Evolutionary conservation across 2,113 vertebrate genomes (phyloP).

Genomic region (Electrona antarctica): DNA sequence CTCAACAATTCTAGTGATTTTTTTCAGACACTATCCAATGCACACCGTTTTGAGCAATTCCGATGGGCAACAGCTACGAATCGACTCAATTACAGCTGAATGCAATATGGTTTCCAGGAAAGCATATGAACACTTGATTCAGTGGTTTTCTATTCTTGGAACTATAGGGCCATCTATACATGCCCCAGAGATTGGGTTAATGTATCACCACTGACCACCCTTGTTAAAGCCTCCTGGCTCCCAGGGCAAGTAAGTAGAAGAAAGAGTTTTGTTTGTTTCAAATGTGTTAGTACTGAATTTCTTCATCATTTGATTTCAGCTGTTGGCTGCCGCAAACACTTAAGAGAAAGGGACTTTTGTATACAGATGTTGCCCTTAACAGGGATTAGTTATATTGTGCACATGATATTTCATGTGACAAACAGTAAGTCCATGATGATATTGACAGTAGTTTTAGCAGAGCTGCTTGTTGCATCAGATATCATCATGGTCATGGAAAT

Average conservation of each 20-base stretch:
- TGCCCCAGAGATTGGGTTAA: no score
- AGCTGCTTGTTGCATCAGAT: no score
- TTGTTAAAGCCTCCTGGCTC: no score
- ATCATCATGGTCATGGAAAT: no score
- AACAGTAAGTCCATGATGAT: neutral
- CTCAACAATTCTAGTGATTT: constrained; percentile 1
- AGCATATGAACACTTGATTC: no score
- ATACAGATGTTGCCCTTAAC: neutral
- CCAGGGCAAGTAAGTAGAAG: neutral
- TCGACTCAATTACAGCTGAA: no score
- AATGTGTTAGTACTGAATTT: neutral
- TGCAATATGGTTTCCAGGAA: neutral
- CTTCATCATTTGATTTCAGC: neutral
- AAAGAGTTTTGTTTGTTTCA: neutral
- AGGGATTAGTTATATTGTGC: neutral
- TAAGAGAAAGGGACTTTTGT: neutral
- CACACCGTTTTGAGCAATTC: neutral
- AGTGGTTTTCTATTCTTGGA: no score
- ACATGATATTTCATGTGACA: neutral
- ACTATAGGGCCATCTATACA: no score
- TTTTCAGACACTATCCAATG: neutral
- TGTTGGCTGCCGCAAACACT: neutral
- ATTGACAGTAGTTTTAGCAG: neutral
- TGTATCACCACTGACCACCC: no score
- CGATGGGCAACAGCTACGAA: neutral